phyloP scores from a whole-genome alignment of 2,797 vertebrate genomes.

The Oreochromis mossambicus region DNA sequence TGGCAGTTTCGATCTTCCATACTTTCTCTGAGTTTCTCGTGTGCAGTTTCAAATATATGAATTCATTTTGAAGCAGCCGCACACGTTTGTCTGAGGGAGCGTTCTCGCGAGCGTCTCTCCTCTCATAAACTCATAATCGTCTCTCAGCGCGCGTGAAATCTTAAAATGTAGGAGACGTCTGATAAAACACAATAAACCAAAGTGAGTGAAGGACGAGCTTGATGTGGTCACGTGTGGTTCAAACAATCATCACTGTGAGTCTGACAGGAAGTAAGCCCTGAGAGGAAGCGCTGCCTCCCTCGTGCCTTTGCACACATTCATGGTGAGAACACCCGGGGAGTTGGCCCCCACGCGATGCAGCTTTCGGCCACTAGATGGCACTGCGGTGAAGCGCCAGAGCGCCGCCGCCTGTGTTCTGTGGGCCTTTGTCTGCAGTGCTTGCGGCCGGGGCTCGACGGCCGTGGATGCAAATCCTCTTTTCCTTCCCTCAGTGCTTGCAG shows the following conservation, averaged over 20 bases:
- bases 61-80: neutral
- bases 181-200: neutral
- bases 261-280: constrained; percentile 21
- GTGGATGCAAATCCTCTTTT: constrained; percentile 62
- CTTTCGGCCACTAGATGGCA: constrained; percentile 59
- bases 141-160: neutral
- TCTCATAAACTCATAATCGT: neutral
- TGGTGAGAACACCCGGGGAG: neutral
- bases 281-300: constrained; percentile 24
- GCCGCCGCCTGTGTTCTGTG: neutral
- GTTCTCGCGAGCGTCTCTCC: no score
- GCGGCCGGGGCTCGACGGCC: constrained; percentile 49
- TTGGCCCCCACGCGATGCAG: neutral
- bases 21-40: rapidly evolving
- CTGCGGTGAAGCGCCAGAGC: constrained; percentile 34
- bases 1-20: neutral
- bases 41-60: neutral
- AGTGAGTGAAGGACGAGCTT: neutral
- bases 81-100: neutral
- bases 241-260: constrained; percentile 2
- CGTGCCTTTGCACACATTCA: neutral
- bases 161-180: neutral
- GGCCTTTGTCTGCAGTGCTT: constrained; percentile 68
- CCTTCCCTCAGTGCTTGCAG: constrained; percentile 38
- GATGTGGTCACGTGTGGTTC: neutral